Conservation (phyloP, 1,140 invertebrate genomes). For the Heliconius hewitsoni region DNA sequence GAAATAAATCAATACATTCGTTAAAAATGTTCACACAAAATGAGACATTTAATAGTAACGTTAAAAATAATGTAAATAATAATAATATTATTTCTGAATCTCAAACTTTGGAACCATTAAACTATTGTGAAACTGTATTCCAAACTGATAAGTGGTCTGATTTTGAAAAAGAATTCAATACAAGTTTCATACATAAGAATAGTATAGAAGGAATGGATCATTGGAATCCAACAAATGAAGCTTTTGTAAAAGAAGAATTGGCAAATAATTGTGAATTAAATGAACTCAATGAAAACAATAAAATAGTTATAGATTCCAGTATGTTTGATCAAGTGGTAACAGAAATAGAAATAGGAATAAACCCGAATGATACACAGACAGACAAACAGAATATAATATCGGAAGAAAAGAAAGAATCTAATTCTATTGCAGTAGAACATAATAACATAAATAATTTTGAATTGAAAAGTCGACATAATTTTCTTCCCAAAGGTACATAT, state of each 20-base stretch:
- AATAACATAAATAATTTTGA: conserved; percentile 44
- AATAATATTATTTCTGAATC: conserved; percentile 15
- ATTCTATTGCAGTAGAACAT: background rate
- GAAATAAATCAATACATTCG: background rate
- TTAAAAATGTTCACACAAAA: background rate
- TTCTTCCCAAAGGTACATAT: conserved; percentile 68
- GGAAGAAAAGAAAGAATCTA: background rate
- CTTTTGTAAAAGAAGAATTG: background rate
- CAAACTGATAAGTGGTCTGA: conserved; percentile 25
- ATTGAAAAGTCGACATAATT: conserved; percentile 53
- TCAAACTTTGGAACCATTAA: conserved; percentile 46
- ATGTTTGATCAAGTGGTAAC: background rate
- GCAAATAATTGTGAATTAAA: background rate
- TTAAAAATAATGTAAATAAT: background rate
- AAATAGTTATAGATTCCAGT: background rate
- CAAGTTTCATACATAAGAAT: conserved; percentile 27
- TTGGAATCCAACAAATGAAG: background rate
- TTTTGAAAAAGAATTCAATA: conserved; percentile 29
- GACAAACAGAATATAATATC: background rate
- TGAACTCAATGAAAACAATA: background rate
- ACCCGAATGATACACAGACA: background rate
- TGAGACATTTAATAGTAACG: background rate
- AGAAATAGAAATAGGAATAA: background rate
- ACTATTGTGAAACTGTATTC: conserved; percentile 54
- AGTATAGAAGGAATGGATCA: background rate